A percentile compares a stretch with the other conserved stretches of the same genome.
phyloP scores from a whole-genome alignment of 2,797 vertebrate genomes.

The Syngnathus acus region DNA sequence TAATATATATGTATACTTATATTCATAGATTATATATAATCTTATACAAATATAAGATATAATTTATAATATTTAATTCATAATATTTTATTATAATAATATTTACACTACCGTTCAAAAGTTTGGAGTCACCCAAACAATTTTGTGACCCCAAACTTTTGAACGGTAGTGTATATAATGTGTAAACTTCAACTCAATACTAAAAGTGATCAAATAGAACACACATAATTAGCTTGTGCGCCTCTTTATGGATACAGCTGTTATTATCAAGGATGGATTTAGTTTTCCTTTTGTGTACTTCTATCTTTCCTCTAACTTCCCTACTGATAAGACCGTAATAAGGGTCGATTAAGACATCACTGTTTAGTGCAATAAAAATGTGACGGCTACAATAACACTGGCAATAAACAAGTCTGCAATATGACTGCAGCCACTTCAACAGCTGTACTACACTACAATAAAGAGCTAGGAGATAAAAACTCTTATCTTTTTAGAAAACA shows the following conservation, averaged over 20 bases:
- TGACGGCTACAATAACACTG: background rate
- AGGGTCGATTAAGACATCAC: background rate
- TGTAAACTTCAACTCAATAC: background rate
- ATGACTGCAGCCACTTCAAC: background rate
- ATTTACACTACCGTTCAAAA: too few species aligned
- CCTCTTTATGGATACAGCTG: background rate
- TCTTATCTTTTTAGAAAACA: too few species aligned
- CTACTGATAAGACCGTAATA: background rate
- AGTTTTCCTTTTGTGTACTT: background rate
- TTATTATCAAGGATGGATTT: background rate
- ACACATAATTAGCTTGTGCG: background rate
- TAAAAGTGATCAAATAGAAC: background rate
- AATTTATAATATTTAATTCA: too few species aligned
- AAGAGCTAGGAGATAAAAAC: too few species aligned
- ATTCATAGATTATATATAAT: too few species aligned
- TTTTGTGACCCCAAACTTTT: too few species aligned
- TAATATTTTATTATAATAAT: too few species aligned
- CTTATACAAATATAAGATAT: too few species aligned
- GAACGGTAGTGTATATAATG: too few species aligned
- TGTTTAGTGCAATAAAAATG: background rate
- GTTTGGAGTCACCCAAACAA: too few species aligned
- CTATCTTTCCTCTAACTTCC: background rate
- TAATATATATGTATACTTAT: too few species aligned
- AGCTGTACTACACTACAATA: background rate
- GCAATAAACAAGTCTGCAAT: background rate